Evolutionary conservation across 1,140 invertebrate species (phyloP).

Genomic region (Daktulosphaira vitifoliae): DNA sequence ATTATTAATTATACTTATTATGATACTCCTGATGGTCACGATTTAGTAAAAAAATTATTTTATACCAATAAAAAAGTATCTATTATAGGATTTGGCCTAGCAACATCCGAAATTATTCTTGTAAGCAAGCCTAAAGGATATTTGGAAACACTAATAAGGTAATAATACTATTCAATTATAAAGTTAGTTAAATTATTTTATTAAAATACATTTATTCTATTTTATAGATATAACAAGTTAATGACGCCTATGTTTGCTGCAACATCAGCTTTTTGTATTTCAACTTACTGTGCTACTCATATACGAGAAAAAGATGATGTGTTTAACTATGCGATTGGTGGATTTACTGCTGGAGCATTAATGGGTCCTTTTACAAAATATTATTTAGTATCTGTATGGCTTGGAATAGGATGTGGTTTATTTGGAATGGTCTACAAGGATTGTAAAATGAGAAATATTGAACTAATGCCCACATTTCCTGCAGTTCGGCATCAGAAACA

Average conservation of each 20-base stretch:
- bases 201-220: too few relatives aligned
- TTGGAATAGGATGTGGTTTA: conserved; percentile 42
- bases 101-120: conserved; percentile 51
- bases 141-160: conserved; percentile 44
- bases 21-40: conserved; percentile 60
- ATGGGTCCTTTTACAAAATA: conserved; percentile 49
- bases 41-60: conserved; percentile 54
- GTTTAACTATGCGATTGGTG: conserved; percentile 46
- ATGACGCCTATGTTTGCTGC: conserved; percentile 56
- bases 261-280: conserved; percentile 37
- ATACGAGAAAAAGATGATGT: conserved; percentile 56
- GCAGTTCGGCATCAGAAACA: neutral
- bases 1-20: conserved; percentile 49
- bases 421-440: conserved; percentile 53
- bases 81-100: conserved; percentile 45
- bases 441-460: conserved; percentile 45
- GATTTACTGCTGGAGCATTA: conserved; percentile 49
- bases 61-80: conserved; percentile 51
- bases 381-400: conserved; percentile 40
- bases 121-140: conserved; percentile 51
- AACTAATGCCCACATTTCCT: neutral
- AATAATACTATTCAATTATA: conserved; percentile 11
- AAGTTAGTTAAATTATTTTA: too few relatives aligned
- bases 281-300: conserved; percentile 49
- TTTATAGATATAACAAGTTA: conserved; percentile 45